Base-by-base conservation (phyloP, 2,888 invertebrate species). In the Mongoloraphidia duomilia region DNA sequence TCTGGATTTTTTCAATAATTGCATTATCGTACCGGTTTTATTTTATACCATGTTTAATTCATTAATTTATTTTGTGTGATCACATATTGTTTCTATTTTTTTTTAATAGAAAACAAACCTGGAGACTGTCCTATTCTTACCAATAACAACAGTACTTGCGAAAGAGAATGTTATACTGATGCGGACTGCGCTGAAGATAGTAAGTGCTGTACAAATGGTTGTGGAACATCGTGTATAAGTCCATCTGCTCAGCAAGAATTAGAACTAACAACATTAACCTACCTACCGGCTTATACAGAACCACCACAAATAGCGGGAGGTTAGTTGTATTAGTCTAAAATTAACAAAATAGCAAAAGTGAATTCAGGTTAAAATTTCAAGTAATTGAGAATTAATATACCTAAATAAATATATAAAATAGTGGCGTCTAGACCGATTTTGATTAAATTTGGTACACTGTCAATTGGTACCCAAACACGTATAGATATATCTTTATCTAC, bases 171-270 rank as follows among this genome's bases (percentile, higher is more conserved):
- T 60, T 68, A 72, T 52, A 79, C 79, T 47, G 93, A 93, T 64
- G 84, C 86, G 0, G 87, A 90, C 61, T 94, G 93, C 63, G 67
- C 76, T 11, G 80, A 79, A 35, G 77, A 78, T 26, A 74, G 79
- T 62, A 93, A 92, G 66, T 93, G 93, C 64, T 94, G 93, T 65
- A 66, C 68, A 53, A 80, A 79, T 58, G 87, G 84, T 46, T 92
- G 93, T 64, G 82, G 83, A 40, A 72, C 74, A 33, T 71, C 80
- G 33, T 93, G 92, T 61, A 66, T 80, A 3, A 71, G 69, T 50
- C 80, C 83, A 8, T 63, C 65, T 8, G 57, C 55, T 9, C 57
- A 58, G 6, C 61, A 66, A 17, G 59, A 59, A 34, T 70, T 71
- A 33, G 65, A 61, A 40, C 66, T 64, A 33, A 69, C 70, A 0